Percentiles rank a stretch among this genome's conserved stretches.
Conservation (phyloP, 2,797 vertebrate genomes). For the Centropyge bicolor region DNA sequence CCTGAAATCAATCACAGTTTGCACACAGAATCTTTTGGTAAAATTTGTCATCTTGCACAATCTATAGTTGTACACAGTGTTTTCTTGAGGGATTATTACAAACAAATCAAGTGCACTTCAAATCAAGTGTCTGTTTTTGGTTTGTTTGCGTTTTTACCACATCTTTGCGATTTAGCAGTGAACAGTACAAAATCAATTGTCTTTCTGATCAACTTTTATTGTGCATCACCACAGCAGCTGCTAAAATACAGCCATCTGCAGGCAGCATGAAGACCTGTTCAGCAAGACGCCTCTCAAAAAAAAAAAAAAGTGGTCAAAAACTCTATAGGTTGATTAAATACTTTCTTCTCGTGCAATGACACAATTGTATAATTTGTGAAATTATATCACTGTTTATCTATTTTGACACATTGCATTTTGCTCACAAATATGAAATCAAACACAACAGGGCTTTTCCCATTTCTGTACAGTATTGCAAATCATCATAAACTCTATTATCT, state of each 20-base stretch:
- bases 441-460: conserved; percentile 44
- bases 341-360: background rate
- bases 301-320: background rate
- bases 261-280: background rate
- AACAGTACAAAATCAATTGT: no score
- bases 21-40: background rate
- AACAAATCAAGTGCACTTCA: background rate
- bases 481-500: conserved; percentile 65
- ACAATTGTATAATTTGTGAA: conserved; percentile 14
- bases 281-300: background rate
- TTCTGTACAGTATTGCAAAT: conserved; percentile 48
- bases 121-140: background rate
- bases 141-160: background rate
- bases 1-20: background rate
- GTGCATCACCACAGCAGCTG: background rate
- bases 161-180: no score
- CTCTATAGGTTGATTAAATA: background rate
- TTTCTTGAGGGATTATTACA: background rate
- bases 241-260: conserved; percentile 5
- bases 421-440: conserved; percentile 28
- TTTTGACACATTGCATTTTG: conserved; percentile 14
- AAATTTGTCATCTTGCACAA: background rate
- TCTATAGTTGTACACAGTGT: background rate
- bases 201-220: background rate
- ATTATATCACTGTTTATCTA: conserved; percentile 11